Conservation (phyloP, 2,888 invertebrate species). For the Thyatira batis region DNA sequence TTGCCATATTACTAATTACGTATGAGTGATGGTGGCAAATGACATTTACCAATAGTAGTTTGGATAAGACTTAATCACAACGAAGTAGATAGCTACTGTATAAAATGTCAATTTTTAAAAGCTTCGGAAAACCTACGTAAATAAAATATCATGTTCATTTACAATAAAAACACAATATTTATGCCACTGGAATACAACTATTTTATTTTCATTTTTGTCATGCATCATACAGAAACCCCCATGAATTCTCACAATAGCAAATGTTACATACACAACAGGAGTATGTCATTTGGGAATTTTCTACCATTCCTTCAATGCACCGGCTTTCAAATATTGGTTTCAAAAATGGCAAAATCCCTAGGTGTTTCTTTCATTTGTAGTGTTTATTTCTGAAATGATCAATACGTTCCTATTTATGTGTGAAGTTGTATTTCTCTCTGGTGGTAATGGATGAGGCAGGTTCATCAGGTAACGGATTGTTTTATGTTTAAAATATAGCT, state of each 20-base stretch:
- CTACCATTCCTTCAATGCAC: slow-evolving; percentile 20
- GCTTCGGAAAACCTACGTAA: too few species aligned
- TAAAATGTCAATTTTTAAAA: too few species aligned
- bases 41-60: too few species aligned
- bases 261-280: not conserved
- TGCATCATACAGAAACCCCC: too few species aligned
- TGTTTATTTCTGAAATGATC: slow-evolving; percentile 6
- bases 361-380: slow-evolving; percentile 12
- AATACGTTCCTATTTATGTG: slow-evolving; percentile 8
- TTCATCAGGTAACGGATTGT: not conserved
- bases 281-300: slow-evolving; percentile 3
- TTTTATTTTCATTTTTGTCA: too few species aligned
- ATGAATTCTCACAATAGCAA: not conserved
- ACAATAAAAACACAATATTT: too few species aligned
- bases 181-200: too few species aligned
- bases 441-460: not conserved
- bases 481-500: not conserved
- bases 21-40: too few species aligned
- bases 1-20: too few species aligned
- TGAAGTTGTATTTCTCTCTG: not conserved
- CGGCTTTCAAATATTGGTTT: slow-evolving; percentile 25
- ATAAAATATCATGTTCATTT: too few species aligned
- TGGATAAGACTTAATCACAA: too few species aligned
- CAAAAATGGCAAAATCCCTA: slow-evolving; percentile 18
- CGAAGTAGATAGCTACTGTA: too few species aligned